Evolutionary conservation across 2,888 invertebrate species (phyloP).

Genomic region (Drosophila setosimentum): DNA sequence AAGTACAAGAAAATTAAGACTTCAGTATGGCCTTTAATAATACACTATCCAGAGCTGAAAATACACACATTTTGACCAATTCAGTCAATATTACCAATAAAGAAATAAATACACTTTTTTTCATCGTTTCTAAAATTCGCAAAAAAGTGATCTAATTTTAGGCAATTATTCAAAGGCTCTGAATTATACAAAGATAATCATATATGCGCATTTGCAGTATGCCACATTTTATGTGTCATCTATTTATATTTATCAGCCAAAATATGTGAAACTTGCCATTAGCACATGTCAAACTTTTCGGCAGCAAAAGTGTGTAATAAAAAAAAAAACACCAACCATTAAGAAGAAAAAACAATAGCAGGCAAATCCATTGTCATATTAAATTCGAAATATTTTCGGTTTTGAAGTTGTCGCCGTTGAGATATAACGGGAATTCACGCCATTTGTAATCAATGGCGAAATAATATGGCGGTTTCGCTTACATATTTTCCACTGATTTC

Average conservation of each 20-base stretch:
- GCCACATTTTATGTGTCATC: neutral
- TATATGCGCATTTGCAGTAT: neutral
- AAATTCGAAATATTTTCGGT: conserved; percentile 46
- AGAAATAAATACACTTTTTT: neutral
- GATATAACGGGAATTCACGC: conserved; percentile 56
- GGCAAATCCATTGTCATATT: conserved; percentile 53
- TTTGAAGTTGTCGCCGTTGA: conserved; percentile 34
- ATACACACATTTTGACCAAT: neutral
- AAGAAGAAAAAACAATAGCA: neutral
- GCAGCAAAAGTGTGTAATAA: neutral
- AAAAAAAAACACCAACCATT: too few species aligned
- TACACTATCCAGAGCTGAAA: too few species aligned
- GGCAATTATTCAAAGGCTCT: neutral
- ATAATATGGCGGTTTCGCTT: conserved; percentile 77
- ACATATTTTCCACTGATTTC: conserved; percentile 69
- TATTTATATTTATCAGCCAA: neutral
- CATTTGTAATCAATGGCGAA: conserved; percentile 77
- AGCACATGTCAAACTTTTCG: neutral
- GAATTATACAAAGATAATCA: neutral
- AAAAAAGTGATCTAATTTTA: fast-evolving
- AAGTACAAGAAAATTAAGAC: neutral
- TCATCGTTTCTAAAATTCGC: too few species aligned
- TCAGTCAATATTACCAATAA: neutral
- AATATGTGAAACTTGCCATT: conserved; percentile 1
- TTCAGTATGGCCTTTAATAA: neutral